Evolutionary conservation across 2,888 invertebrate species (phyloP).

Genomic region (Heterodera filipjevi): DNA sequence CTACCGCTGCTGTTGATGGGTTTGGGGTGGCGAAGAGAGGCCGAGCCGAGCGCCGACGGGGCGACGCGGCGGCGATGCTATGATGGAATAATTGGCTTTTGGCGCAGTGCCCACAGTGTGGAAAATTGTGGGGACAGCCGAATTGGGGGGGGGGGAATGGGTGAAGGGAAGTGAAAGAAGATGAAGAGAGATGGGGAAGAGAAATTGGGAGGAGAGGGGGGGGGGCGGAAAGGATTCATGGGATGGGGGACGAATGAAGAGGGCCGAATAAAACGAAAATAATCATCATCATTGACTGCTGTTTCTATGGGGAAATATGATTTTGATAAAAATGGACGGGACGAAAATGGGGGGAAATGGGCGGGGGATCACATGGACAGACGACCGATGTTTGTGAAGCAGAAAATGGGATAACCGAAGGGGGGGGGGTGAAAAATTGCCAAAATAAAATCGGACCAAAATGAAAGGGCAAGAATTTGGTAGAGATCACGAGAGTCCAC

Average conservation of each 20-base stretch:
- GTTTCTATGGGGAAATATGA: background rate
- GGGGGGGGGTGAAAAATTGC: no score
- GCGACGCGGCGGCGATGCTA: background rate
- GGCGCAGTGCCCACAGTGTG: background rate
- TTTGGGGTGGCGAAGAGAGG: background rate
- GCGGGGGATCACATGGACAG: no score
- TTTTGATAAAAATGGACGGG: background rate
- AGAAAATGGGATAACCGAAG: no score
- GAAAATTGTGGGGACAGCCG: background rate
- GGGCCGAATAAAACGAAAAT: background rate
- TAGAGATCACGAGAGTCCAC: no score
- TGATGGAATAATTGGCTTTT: conserved; percentile 12
- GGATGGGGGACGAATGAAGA: background rate
- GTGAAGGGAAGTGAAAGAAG: background rate
- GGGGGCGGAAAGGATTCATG: background rate
- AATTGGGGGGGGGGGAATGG: background rate
- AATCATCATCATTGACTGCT: background rate
- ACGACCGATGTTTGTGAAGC: no score
- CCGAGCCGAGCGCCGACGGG: no score
- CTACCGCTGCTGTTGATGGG: background rate
- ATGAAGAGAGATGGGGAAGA: background rate
- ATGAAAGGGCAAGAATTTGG: no score
- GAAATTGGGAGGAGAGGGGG: background rate
- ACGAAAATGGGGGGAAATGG: background rate
- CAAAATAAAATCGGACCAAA: no score